A percentile compares a stretch with the other conserved stretches of the same genome.
Evolutionary conservation across 2,888 invertebrate genomes (phyloP).

Genomic region (Glaucopsyche alexis): DNA sequence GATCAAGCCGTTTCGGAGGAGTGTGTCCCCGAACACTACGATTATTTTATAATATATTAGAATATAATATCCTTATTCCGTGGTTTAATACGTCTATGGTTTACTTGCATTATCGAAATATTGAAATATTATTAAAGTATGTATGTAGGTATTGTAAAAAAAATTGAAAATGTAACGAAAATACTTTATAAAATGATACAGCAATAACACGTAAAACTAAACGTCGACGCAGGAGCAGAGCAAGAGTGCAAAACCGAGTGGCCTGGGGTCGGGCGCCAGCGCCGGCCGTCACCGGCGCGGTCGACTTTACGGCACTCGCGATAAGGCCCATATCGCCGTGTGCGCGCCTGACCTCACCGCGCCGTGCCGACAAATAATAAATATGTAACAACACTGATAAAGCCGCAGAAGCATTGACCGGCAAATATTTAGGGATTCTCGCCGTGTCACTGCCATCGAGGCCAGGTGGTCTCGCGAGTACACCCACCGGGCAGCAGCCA

Average conservation of each 20-base stretch:
- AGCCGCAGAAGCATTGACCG: slow-evolving; percentile 75
- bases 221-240: slow-evolving; percentile 70
- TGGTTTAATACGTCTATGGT: too few relatives aligned
- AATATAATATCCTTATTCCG: too few relatives aligned
- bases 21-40: too few relatives aligned
- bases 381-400: slow-evolving; percentile 80
- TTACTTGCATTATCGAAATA: too few relatives aligned
- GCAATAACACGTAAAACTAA: slow-evolving; percentile 30
- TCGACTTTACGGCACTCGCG: slow-evolving; percentile 65
- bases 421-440: slow-evolving; percentile 70
- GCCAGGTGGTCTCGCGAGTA: not conserved
- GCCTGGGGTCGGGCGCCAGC: slow-evolving; percentile 61
- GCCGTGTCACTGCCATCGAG: slow-evolving; percentile 47
- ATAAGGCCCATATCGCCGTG: slow-evolving; percentile 72
- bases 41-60: too few relatives aligned
- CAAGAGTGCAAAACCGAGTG: slow-evolving; percentile 56
- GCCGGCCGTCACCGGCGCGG: slow-evolving; percentile 44
- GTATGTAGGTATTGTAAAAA: too few relatives aligned
- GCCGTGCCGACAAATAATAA: slow-evolving; percentile 73
- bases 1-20: too few relatives aligned
- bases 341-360: slow-evolving; percentile 72
- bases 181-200: not conserved
- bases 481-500: slow-evolving; percentile 40
- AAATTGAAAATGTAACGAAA: too few relatives aligned
- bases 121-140: too few relatives aligned